Evolutionary conservation across 2,113 vertebrate species (phyloP), one percentile per base, ranked within the genome.

Genomic region (Gracilinanus agilis): DNA sequence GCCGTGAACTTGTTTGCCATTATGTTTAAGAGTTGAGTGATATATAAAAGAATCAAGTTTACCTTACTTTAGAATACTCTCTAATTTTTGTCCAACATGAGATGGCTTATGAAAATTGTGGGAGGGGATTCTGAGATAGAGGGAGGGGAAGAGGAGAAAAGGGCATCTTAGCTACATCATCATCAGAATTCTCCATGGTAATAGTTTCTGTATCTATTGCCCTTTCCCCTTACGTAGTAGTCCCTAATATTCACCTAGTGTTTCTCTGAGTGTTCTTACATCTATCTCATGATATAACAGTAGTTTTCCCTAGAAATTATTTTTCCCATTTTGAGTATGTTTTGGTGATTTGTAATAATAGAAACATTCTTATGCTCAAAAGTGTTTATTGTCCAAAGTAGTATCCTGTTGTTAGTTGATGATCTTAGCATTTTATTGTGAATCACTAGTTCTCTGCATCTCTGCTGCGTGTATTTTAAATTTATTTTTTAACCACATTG

Each of bases 401-500:
- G 53, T 96, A 95, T 96, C 53, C 90, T 83, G 54, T 25, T 94
- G n/a, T 44, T 75, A 5, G 24, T 94, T 93, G 53, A 83, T 95
- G 23, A 90, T 94, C 92, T 93, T 54, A 95, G 25, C 58, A 53
- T 94, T 93, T 75, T 75, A n/a, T 75, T 90, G 55, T 94, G 90
- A 34, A 55, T 95, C 40, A 95, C 92, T 55, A 55, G 2, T 91
- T 98, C 29, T n/a, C 61, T 67, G 61, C 61, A n/a, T 67, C 29
- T 67, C 61, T 67, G 44, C 9, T 88, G 90, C n/a, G 54, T 49
- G 54, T 88, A 55, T 95, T 96, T 95, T 92, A 88, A 67, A 94
- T 92, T 23, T 88, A 93, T 96, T 96, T 95, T 97, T 90, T 55
- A 88, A 88, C 94, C 92, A 88, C 5, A 90, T 49, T 96, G 61